Percentiles rank a stretch among this genome's conserved stretches.
phyloP scores from a whole-genome alignment of 2,113 vertebrate species.

The Vireo altiloquus region DNA sequence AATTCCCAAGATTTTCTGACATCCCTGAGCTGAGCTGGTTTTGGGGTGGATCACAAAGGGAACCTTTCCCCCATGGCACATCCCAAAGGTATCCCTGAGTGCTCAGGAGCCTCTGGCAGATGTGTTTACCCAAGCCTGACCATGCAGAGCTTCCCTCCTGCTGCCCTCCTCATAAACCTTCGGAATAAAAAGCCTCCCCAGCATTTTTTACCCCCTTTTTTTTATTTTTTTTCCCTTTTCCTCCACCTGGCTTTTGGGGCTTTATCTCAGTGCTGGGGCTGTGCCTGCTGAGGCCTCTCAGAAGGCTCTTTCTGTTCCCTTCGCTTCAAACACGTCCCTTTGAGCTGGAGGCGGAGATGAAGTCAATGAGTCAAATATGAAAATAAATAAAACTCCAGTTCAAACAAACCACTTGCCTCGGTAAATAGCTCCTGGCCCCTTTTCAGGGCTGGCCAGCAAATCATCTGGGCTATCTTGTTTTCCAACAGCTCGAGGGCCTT shows the following conservation, averaged over 20 bases:
- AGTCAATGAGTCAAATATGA: conserved; percentile 69
- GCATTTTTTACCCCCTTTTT: background rate
- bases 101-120: background rate
- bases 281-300: conserved; percentile 54
- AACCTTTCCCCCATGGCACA: fast-evolving
- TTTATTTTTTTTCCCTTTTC: background rate
- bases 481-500: conserved; percentile 42
- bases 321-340: conserved; percentile 32
- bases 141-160: background rate
- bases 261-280: conserved; percentile 61
- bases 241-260: background rate
- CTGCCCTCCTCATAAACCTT: background rate
- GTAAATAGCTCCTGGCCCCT: conserved; percentile 60
- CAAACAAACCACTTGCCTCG: conserved; percentile 62
- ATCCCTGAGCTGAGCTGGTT: background rate
- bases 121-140: background rate
- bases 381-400: conserved; percentile 74
- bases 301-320: conserved; percentile 25
- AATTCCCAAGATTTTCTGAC: background rate
- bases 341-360: conserved; percentile 59
- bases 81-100: background rate
- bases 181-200: background rate
- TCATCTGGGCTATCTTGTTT: conserved; percentile 37
- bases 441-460: conserved; percentile 56
- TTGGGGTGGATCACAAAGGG: background rate